phyloP scores from a whole-genome alignment of 2,888 invertebrate genomes.

The Thecophora atra region DNA sequence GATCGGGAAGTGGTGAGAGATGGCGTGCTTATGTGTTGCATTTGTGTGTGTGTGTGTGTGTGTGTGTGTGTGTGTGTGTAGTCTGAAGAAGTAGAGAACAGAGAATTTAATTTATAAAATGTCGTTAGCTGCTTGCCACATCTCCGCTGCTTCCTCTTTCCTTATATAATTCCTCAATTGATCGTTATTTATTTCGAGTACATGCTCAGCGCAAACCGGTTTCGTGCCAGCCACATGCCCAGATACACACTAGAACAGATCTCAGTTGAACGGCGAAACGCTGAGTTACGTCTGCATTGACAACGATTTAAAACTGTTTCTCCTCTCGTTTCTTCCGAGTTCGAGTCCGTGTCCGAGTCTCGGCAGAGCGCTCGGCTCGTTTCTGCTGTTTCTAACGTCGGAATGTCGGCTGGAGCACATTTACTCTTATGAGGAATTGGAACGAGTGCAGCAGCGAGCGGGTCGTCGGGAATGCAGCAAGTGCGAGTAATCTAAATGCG shows the following conservation, averaged over 20 bases:
- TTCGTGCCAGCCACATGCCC: conserved; percentile 48
- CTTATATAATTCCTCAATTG: conserved; percentile 42
- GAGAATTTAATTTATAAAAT: conserved; percentile 18
- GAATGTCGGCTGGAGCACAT: conserved; percentile 21
- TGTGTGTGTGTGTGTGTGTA: no score
- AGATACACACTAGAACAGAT: conserved; percentile 40
- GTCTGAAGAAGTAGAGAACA: conserved; percentile 17
- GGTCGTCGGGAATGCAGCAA: background rate
- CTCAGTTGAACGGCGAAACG: conserved; percentile 20
- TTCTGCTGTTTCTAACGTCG: conserved; percentile 14
- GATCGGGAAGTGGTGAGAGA: no score
- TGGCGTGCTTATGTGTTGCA: no score
- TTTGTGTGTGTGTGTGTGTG: no score
- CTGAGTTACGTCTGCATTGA: conserved; percentile 24
- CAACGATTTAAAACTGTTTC: conserved; percentile 25
- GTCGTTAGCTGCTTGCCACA: conserved; percentile 18
- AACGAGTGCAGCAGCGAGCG: conserved; percentile 22
- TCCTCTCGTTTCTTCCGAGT: conserved; percentile 15
- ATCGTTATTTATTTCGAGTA: conserved; percentile 49
- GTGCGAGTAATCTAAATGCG: background rate
- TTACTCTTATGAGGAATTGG: conserved; percentile 32
- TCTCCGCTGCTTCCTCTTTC: conserved; percentile 35
- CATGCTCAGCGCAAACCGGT: conserved; percentile 67
- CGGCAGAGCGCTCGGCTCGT: background rate
- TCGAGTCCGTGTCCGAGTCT: conserved; percentile 17